phyloP scores from a whole-genome alignment of 2,888 invertebrate species.

The Cetonia aurata region DNA sequence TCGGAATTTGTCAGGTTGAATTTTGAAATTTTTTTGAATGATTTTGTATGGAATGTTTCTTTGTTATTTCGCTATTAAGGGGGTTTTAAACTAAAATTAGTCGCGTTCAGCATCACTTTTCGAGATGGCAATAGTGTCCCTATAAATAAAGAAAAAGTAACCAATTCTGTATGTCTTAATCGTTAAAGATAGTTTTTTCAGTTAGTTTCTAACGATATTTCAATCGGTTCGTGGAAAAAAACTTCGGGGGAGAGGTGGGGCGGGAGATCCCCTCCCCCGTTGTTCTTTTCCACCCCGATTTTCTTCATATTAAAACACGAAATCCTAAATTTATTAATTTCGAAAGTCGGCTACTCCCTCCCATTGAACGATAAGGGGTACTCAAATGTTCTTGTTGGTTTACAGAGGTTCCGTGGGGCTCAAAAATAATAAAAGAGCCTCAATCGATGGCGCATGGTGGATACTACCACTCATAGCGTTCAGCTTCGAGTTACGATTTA shows the following conservation, averaged over 20 bases:
- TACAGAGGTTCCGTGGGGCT: constrained; percentile 65
- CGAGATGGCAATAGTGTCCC: no score
- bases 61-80: no score
- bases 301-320: no score
- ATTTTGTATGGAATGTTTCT: no score
- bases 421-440: constrained; percentile 36
- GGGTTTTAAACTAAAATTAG: no score
- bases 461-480: constrained; percentile 45
- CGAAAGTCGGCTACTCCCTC: constrained; percentile 47
- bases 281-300: constrained; percentile 17
- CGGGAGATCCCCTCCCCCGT: no score
- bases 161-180: not conserved
- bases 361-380: constrained; percentile 54
- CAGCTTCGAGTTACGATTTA: constrained; percentile 44
- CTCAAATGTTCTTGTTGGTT: constrained; percentile 67
- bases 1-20: no score
- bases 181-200: no score
- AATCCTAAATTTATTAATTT: constrained; percentile 4
- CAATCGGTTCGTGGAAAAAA: not conserved
- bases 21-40: no score
- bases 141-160: not conserved
- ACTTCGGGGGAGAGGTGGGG: not conserved
- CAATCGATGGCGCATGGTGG: constrained; percentile 44
- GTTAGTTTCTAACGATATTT: no score
- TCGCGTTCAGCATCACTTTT: no score